A percentile compares a stretch with the other conserved stretches of the same genome.
These are phyloP conservation scores for Sebastolobus alascanus DNA, from an alignment of 2,797 vertebrate genomes.

Conservation along the genomic window DNA sequence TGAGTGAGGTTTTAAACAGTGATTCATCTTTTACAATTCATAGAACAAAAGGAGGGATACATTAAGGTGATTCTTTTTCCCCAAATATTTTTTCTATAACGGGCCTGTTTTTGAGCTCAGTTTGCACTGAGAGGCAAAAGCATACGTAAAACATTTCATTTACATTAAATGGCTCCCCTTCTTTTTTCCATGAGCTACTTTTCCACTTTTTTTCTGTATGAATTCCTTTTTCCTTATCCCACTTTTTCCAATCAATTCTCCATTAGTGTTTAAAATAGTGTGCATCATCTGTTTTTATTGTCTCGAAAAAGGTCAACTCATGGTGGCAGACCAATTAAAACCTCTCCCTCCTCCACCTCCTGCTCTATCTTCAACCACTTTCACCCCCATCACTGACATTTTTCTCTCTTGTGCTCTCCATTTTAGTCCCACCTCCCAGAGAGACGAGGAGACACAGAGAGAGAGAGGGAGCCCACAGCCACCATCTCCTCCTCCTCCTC, in stretches of 20 bases:
- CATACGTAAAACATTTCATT: neutral
- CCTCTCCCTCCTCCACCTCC: conserved; percentile 20
- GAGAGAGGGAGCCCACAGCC: conserved; percentile 47
- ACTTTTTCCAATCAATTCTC: conserved; percentile 8
- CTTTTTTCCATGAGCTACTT: neutral
- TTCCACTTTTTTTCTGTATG: neutral
- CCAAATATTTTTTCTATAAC: neutral
- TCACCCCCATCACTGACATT: conserved; percentile 53
- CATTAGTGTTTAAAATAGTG: neutral
- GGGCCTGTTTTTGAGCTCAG: neutral
- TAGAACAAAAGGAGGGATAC: neutral
- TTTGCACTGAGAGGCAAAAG: neutral
- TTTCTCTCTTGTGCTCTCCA: conserved; percentile 56
- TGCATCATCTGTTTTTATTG: conserved; percentile 26
- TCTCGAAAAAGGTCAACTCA: conserved; percentile 53
- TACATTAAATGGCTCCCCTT: neutral
- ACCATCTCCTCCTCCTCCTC: conserved; percentile 55
- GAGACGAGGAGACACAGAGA: conserved; percentile 38
- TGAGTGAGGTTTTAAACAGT: neutral
- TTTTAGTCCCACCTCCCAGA: conserved; percentile 75
- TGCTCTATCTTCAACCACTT: conserved; percentile 40
- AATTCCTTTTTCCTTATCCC: neutral
- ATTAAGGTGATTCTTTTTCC: accelerated
- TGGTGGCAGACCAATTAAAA: conserved; percentile 40
- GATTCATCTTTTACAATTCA: neutral